Evolutionary conservation across 2,888 invertebrate species (phyloP).

Genomic region (Augiades crinisus): DNA sequence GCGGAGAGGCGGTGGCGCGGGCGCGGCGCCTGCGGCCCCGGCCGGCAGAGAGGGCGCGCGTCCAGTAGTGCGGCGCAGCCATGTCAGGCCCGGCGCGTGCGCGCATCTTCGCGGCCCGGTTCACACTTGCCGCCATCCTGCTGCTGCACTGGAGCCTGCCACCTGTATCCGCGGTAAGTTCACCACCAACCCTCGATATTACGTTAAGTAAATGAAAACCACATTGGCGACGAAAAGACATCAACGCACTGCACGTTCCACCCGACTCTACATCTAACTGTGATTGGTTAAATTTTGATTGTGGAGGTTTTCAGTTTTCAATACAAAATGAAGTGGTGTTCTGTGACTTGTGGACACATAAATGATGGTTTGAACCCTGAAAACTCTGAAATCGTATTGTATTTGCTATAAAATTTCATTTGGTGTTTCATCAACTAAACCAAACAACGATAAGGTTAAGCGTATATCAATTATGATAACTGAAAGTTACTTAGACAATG

Average conservation of each 20-base stretch:
- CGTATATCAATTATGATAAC: too few species aligned
- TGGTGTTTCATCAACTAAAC: too few species aligned
- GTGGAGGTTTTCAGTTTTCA: too few species aligned
- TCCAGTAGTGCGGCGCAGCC: slow-evolving; percentile 77
- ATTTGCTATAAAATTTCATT: too few species aligned
- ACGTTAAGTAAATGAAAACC: background rate
- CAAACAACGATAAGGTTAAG: too few species aligned
- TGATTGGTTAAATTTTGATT: too few species aligned
- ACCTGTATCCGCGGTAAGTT: slow-evolving; percentile 65
- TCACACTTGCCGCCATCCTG: slow-evolving; percentile 60
- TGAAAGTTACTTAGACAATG: too few species aligned
- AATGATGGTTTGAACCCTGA: too few species aligned
- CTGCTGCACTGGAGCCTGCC: slow-evolving; percentile 51
- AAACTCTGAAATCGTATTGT: too few species aligned
- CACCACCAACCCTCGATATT: slow-evolving; percentile 22
- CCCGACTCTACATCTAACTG: background rate
- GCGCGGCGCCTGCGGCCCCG: slow-evolving; percentile 45
- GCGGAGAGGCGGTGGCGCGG: slow-evolving; percentile 37
- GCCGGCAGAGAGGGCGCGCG: slow-evolving; percentile 58
- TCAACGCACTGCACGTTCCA: slow-evolving; percentile 51
- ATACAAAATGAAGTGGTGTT: too few species aligned
- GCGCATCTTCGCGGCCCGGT: slow-evolving; percentile 61
- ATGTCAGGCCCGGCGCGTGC: slow-evolving; percentile 79
- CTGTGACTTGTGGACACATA: too few species aligned
- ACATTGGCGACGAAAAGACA: slow-evolving; percentile 39